Base-by-base conservation (phyloP, 2,113 vertebrate species). In the Theristicus caerulescens region DNA sequence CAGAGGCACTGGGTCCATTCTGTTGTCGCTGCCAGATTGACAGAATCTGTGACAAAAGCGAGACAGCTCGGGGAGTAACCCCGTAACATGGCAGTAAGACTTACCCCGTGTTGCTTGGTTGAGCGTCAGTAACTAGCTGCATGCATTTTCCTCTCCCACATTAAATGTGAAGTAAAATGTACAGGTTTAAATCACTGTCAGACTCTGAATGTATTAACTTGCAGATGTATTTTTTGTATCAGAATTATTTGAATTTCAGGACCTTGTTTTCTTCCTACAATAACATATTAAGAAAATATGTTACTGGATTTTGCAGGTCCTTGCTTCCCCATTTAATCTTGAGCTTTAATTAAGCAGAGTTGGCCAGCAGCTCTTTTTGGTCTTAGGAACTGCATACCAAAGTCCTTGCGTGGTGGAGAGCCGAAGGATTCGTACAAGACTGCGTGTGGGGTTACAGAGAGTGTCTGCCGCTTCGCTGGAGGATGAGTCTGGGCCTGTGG, bases 211-310 rank as follows among this genome's bases (percentile, higher is more conserved):
- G 18, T 47, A 21, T 73, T 64, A 66, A 67, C 15, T 62, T 66
- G 20, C 49, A 65, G 44, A 31, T 42, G 51, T 51, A 27, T 10
- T 55, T 67, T 67, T 69, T 61, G 17, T 49, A 13, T 85, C 8
- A 27, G 22, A 73, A 78, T 47, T 57, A 46, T 8, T 38, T 87
- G 69, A 31, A 51, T 59, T 90, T 36, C 47, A 66, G 65, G 58
- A 61, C 32, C 27, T 52, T 52, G 11, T n/a, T 84, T 78, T 81
- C 71, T 34, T 71, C 19, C 25, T 79, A 4, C 59, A 32, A 1
- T 44, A 61, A 2, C 13, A 17, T 54, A 34, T 36, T 31, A 73
- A 64, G 66, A 47, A 67, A 73, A 42, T 46, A 10, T 0, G 0
- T 67, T 67, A 32, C 11, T 27, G 9, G 15, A 27, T 66, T 82